Evolutionary conservation across 2,797 vertebrate species (phyloP), one percentile per base, ranked within the genome.

Genomic region (Dendrocincla fuliginosa): DNA sequence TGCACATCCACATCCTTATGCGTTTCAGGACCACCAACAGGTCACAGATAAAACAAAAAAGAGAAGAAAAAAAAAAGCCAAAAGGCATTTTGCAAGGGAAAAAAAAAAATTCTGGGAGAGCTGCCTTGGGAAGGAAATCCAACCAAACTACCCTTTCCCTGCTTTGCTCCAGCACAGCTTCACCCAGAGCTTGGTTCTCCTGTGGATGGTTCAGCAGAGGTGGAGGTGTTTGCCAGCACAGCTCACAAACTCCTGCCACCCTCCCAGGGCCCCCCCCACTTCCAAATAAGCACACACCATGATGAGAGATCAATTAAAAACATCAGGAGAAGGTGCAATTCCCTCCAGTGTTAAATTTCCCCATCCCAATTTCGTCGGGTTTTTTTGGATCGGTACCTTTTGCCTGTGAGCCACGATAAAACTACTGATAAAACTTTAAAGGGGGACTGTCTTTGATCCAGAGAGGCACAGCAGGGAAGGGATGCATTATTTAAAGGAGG

Each of bases 401-500:
- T 90, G 82, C 95, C 95, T 77, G 47, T 35, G 73, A 97, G 92
- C 80, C 59, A 85, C 44, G 56, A 93, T 89, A 95, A 96, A 96
- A 90, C 49, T 73, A 55, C 83, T 78, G 76, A 96, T 96, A 78
- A 93, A 96, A 95, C 78, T 93, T 97, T 92, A 95, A 97, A 96
- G 77, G 84, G 60, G 85, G 47, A 23, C 88, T 87, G 47, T 50
- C 96, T 97, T 96, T 93, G 97, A 97, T 95, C 46, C 64, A 86
- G 55, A 94, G 92, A 96, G 84, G 33, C 86, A 70, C 92, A 92
- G 93, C 86, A 80, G 91, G 87, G 78, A 44, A 63, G 53, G 56
- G 89, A 95, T 96, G 42, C 65, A 96, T 96, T 96, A 97, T 95
- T 97, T 91, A 96, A 94, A 83, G 67, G 18, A 84, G 50, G 85